Evolutionary conservation across 2,113 vertebrate genomes (phyloP), one percentile per base, ranked within the genome.

Genomic region (Heterochromis multidens): DNA sequence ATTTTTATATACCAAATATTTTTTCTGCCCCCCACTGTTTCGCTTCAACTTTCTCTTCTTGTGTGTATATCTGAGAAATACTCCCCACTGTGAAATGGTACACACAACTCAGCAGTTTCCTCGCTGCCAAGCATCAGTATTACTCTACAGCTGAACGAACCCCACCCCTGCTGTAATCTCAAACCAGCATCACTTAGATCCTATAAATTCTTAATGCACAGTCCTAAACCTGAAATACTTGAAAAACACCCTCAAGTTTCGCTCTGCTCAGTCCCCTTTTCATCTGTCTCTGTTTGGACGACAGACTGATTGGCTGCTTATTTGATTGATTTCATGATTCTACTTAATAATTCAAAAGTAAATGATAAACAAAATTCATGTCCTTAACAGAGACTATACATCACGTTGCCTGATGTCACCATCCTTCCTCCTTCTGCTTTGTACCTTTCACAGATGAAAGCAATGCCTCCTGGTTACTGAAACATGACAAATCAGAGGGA

Each of bases 111-210:
- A 33, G 74, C 49, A 77, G 27, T 56, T 54, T 9, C 43, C 46
- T 61, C n/a, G 33, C 74, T 35, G 14, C 88, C 61, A 80, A 70
- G 80, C 65, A 43, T 11, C 52, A 59, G 62, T 58, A 70, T 85
- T 77, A 78, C 56, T 80, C 23, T 12, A 62, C 60, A 60, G 79
- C 77, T 85, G 52, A 81, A 43, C 52, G 52, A 86, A 72, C 70
- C 72, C 79, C 79, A 85, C 67, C 86, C 56, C 79, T 77, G 82
- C 81, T 88, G 81, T 79, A 89, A 81, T 88, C 85, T 83, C 77
- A 87, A 88, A 91, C 81, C 80, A 89, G 84, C 89, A 87, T 88
- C 86, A 84, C 85, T 92, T 92, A 88, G 82, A 87, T 86, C 78
- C 54, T 35, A 86, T 94, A 52, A 91, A 92, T 92, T 74, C 40